Evolutionary conservation across 2,113 vertebrate species (phyloP), one percentile per base, ranked within the genome.

Genomic region (Nycticorax nycticorax): DNA sequence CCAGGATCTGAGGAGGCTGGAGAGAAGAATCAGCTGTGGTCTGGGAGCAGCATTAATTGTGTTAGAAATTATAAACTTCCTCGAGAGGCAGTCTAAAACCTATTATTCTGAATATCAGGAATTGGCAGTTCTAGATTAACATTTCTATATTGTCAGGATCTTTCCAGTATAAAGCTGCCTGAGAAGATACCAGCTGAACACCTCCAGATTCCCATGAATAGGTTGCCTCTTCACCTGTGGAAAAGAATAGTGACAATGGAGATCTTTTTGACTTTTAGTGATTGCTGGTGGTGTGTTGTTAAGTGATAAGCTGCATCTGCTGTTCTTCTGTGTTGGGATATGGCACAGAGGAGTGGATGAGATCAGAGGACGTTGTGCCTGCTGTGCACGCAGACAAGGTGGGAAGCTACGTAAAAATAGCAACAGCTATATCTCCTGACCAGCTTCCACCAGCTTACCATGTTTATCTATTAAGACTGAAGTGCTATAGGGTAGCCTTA

Each of bases 381-480:
- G 45, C 55, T 45, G 41, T 45, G 10, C 73, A 47, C 35, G 64
- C 21, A 53, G 45, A 27, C 55, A 71, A 76, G 59, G 60, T 94
- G 45, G 17, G 55, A 91, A 87, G 15, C 16, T 68, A 22, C 47
- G 23, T 85, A 67, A 94, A 91, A 92, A 86, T 74, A 92, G 39
- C 45, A 83, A 27, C 47, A 52, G 16, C 43, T 89, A 0, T 81
- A 35, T 66, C 45, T 91, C 37, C 41, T 81, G 63, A 69, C 55
- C 30, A 55, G 16, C 45, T 56, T 92, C 50, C 19, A 78, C 24
- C 32, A 87, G 28, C 32, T 88, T 71, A 22, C 48, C 20, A 16
- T n/a, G 15, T 85, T 93, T 90, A 69, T 80, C 63, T 95, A 12
- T 84, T 86, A 89, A 80, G 55, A 60, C n/a, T 84, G 59, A 86